A percentile compares a stretch with the other conserved stretches of the same genome.
These are phyloP conservation scores for Tetrapedia diversipes DNA, from an alignment of 2,888 invertebrate species.

Conservation along the genomic window DNA sequence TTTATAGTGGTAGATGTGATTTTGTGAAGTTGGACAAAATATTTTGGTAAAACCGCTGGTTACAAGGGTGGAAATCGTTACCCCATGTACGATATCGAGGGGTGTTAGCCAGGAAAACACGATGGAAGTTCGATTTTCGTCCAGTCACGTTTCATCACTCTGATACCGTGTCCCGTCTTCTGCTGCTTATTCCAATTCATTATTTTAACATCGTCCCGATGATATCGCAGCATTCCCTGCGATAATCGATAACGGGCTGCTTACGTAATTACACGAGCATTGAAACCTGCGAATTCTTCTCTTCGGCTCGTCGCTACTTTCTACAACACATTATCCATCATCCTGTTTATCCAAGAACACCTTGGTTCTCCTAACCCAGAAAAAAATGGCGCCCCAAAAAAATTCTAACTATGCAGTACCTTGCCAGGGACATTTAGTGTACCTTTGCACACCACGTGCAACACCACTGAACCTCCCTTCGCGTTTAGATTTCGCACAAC, in stretches of 20 bases:
- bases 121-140: conserved; percentile 62
- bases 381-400: too few relatives aligned
- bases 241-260: conserved; percentile 66
- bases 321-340: too few relatives aligned
- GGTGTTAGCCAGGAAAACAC: conserved; percentile 27
- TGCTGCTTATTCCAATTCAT: conserved; percentile 74
- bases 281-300: too few relatives aligned
- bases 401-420: too few relatives aligned
- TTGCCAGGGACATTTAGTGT: too few relatives aligned
- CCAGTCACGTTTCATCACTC: conserved; percentile 79
- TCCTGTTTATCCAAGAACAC: too few relatives aligned
- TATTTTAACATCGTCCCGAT: conserved; percentile 74
- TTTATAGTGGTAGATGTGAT: too few relatives aligned
- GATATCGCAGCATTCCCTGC: conserved; percentile 65
- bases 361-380: too few relatives aligned
- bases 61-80: conserved; percentile 22
- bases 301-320: too few relatives aligned
- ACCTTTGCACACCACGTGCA: too few relatives aligned
- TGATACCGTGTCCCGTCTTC: conserved; percentile 70
- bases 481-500: too few relatives aligned
- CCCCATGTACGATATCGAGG: conserved; percentile 4
- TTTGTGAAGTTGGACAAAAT: not conserved
- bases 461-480: too few relatives aligned
- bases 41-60: not conserved
- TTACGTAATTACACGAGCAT: not conserved